Percentiles rank a stretch among this genome's conserved stretches.
Evolutionary conservation across 2,888 invertebrate genomes (phyloP).

Genomic region (Melangyna quadrimaculata): DNA sequence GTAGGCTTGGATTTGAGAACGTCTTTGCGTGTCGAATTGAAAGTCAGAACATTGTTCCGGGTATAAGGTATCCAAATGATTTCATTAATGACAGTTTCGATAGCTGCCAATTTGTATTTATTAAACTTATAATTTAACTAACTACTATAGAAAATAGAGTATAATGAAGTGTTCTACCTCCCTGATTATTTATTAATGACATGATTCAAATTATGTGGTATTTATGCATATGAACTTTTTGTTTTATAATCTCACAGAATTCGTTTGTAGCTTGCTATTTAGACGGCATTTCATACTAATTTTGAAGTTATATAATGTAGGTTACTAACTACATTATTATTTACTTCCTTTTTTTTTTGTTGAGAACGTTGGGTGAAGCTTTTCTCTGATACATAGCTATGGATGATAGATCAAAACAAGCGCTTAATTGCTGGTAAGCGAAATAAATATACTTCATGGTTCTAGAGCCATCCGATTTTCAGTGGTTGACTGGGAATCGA

Average conservation of each 20-base stretch:
- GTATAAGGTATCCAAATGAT: not conserved
- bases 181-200: not conserved
- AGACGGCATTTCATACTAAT: too few relatives aligned
- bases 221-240: not conserved
- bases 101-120: not conserved
- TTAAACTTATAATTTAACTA: not conserved
- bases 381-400: too few relatives aligned
- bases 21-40: not conserved
- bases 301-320: too few relatives aligned
- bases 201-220: not conserved
- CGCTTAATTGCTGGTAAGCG: too few relatives aligned
- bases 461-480: too few relatives aligned
- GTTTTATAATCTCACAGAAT: not conserved
- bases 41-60: not conserved
- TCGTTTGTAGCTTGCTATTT: too few relatives aligned
- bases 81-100: not conserved
- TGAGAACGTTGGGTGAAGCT: too few relatives aligned
- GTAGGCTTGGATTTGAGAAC: not conserved
- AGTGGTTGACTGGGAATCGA: too few relatives aligned
- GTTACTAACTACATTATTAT: too few relatives aligned
- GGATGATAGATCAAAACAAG: too few relatives aligned
- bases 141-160: not conserved
- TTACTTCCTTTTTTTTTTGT: too few relatives aligned
- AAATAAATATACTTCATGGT: too few relatives aligned
- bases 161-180: not conserved